Evolutionary conservation across 2,888 invertebrate species (phyloP).

Genomic region (Nomada ferruginata): DNA sequence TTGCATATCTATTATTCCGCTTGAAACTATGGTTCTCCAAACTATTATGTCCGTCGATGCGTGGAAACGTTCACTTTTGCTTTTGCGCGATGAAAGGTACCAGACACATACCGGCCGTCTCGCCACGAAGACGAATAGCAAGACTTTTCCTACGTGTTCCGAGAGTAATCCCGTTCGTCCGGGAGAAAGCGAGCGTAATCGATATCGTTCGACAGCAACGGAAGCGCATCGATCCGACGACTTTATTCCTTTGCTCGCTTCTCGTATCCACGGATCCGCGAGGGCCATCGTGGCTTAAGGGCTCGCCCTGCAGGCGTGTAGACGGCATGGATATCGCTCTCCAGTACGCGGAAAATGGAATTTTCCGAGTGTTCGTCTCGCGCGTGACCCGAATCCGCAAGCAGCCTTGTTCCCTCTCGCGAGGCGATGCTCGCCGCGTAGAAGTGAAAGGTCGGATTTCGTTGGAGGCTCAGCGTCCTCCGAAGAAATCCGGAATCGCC

Average conservation of each 20-base stretch:
- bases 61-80: slow-evolving; percentile 19
- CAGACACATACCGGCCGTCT: slow-evolving; percentile 1
- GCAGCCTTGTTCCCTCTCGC: slow-evolving; percentile 37
- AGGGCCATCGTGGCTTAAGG: slow-evolving; percentile 20
- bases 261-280: slow-evolving; percentile 21
- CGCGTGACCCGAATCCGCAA: slow-evolving; percentile 61
- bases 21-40: not conserved
- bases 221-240: not conserved
- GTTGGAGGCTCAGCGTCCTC: slow-evolving; percentile 9
- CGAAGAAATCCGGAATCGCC: slow-evolving; percentile 33
- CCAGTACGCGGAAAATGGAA: slow-evolving; percentile 59
- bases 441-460: slow-evolving; percentile 59
- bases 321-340: slow-evolving; percentile 44
- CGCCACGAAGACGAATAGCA: slow-evolving; percentile 6
- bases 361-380: slow-evolving; percentile 62
- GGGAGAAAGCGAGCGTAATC: slow-evolving; percentile 27
- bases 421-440: slow-evolving; percentile 50
- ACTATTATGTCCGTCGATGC: not conserved
- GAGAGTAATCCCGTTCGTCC: slow-evolving; percentile 7
- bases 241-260: slow-evolving; percentile 31
- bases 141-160: slow-evolving; percentile 14
- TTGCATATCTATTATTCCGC: not conserved
- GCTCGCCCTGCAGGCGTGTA: slow-evolving; percentile 4
- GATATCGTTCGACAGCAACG: slow-evolving; percentile 19
- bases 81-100: slow-evolving; percentile 28